Evolutionary conservation across 2,888 invertebrate genomes (phyloP).

Genomic region (Neocrepidodera transversa): DNA sequence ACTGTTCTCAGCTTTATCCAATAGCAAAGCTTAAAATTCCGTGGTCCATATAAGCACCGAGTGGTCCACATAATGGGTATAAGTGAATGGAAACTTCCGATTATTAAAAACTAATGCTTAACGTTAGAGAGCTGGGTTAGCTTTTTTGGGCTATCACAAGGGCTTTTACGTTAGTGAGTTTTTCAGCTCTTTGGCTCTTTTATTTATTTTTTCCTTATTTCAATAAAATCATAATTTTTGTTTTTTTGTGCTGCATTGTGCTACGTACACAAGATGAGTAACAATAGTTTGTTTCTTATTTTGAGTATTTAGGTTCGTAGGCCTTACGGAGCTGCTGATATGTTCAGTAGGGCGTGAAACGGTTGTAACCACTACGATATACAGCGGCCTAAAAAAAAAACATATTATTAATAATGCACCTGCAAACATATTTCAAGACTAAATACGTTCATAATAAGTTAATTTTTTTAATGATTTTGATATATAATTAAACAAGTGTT

Average conservation of each 20-base stretch:
- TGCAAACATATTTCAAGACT: no score
- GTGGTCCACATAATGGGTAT: slow-evolving; percentile 41
- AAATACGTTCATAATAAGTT: no score
- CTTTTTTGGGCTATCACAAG: slow-evolving; percentile 58
- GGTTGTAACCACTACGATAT: slow-evolving; percentile 93
- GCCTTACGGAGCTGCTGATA: slow-evolving; percentile 58
- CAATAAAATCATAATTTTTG: slow-evolving; percentile 38
- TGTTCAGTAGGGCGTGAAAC: slow-evolving; percentile 90
- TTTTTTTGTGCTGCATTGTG: slow-evolving; percentile 57
- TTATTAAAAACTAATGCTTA: slow-evolving; percentile 45
- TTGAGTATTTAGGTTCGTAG: slow-evolving; percentile 49
- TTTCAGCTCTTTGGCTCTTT: slow-evolving; percentile 59
- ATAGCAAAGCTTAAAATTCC: not conserved
- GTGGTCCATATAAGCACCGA: slow-evolving; percentile 30
- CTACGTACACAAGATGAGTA: slow-evolving; percentile 57
- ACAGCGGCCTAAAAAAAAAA: slow-evolving; percentile 79
- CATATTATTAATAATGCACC: no score
- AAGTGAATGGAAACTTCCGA: slow-evolving; percentile 55
- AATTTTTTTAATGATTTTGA: no score
- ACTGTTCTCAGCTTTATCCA: not conserved
- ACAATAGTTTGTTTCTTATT: slow-evolving; percentile 44
- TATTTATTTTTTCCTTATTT: slow-evolving; percentile 41
- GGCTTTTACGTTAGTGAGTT: slow-evolving; percentile 58
- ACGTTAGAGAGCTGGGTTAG: slow-evolving; percentile 59
- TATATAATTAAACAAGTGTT: no score